A percentile compares a stretch with the other conserved stretches of the same genome.
Evolutionary conservation across 2,888 invertebrate genomes (phyloP).

Genomic region (Drosophila flavopinicola): DNA sequence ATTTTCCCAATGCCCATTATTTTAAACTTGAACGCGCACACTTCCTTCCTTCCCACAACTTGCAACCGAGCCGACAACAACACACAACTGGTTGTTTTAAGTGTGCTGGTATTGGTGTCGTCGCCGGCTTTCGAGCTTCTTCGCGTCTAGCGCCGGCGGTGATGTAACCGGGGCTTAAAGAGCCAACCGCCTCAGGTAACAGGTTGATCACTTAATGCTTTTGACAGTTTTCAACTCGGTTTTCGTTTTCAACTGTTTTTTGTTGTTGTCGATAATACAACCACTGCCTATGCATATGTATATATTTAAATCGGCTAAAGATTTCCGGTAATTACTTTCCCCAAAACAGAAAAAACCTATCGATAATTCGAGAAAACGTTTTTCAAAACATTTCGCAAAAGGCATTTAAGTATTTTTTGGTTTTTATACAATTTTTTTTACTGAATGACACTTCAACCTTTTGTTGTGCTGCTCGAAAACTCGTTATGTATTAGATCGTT

Average conservation of each 20-base stretch:
- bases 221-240: conserved; percentile 34
- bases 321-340: conserved; percentile 39
- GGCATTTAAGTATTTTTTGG: neutral
- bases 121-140: conserved; percentile 62
- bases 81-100: conserved; percentile 53
- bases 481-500: conserved; percentile 40
- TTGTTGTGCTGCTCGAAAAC: conserved; percentile 33
- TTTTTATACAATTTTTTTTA: neutral
- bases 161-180: conserved; percentile 48
- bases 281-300: conserved; percentile 4
- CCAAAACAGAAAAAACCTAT: conserved; percentile 1
- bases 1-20: conserved; percentile 49
- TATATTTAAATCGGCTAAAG: conserved; percentile 27
- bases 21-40: conserved; percentile 60
- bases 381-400: conserved; percentile 2
- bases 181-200: conserved; percentile 33
- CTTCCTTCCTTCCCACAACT: conserved; percentile 55
- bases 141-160: conserved; percentile 56
- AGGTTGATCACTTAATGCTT: conserved; percentile 40
- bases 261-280: conserved; percentile 15
- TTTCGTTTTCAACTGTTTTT: conserved; percentile 11
- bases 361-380: conserved; percentile 7
- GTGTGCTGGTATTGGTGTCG: neutral
- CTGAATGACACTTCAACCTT: conserved; percentile 16
- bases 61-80: conserved; percentile 11